Base-by-base conservation (phyloP, 2,113 vertebrate genomes). In the Nematolebias whitei region DNA sequence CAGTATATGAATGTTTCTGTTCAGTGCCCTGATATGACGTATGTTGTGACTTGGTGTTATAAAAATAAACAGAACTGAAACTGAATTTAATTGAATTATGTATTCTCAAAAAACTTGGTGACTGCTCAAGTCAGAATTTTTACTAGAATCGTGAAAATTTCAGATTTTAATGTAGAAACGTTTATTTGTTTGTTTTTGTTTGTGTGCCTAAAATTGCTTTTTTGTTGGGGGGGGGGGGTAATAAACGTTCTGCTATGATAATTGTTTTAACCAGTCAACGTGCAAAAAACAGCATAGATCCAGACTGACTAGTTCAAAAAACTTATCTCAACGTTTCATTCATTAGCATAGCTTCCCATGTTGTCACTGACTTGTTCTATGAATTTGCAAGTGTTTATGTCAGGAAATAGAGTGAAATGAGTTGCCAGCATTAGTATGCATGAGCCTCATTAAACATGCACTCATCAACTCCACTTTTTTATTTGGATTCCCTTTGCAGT, bases 401-500 rank as follows among this genome's bases (percentile, higher is more conserved):
- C 74, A 64, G 65, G 68, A 88, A 89, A 86, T 81, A 32, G 67
- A 83, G 59, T 48, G 24, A 64, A 84, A 85, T 84, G 81, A 78
- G 83, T 67, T 65, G 49, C 73, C 57, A 1, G 43, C 76, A 88
- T 90, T 83, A 87, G 69, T 83, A 86, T 89, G 86, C 77, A 79
- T 82, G 74, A 73, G 73, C 74, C 68, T 90, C 89, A 90, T 92
- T 91, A 90, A 89, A 84, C 80, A 86, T 88, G 83, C 76, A 48
- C 80, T 91, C 91, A 88, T 91, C 85, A 90, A 77, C 48, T 83
- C 66, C 29, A 65, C 67, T 83, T 86, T 35, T 80, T 82, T 76
- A 81, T 89, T 84, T 80, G 68, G 69, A 84, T 84, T 85, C 80
- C 67, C 64, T 85, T 84, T 79, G 79, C 81, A 84, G 79, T 78